Evolutionary conservation across 2,113 vertebrate genomes (phyloP), one percentile per base, ranked within the genome.

Genomic region (Prietella phreatophila): DNA sequence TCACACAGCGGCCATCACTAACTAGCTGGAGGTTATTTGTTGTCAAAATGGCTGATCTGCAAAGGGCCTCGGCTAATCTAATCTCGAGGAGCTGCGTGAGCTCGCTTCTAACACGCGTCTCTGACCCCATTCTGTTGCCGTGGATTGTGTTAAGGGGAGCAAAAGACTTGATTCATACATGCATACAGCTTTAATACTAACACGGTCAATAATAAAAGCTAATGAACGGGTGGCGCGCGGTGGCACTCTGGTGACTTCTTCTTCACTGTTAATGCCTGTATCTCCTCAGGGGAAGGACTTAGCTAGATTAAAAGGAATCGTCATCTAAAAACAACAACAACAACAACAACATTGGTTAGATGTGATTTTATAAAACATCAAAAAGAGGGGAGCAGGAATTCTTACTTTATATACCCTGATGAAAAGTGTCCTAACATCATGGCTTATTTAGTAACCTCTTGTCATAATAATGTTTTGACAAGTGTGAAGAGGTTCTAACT

Each of bases 101-200:
- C 88, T 88, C 71, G 82, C 85, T 88, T 85, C 87, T 91, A 92
- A 90, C 92, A 73, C 85, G 85, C 81, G 88, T 88, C 86, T 83
- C 87, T 92, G 92, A 93, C 92, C 92, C 88, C 92, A 92, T 93
- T 93, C 92, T 92, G 92, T 92, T 92, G 81, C 19, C 71, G 83
- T 80, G 85, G 86, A 91, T 93, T 88, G 88, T 60, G 86, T 83
- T 86, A 63, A 83, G 80, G 83, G 83, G 85, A 65, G 84, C 76
- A 61, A 78, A 82, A 85, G 87, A 61, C 73, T 61, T 81, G 86
- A 82, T 86, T 90, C 65, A 83, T 85, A 61, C 22, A 27, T 30
- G 33, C 87, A 84, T 76, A 36, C 86, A 73, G 85, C 60, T 76
- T 84, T 92, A 91, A 92, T 92, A 91, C 88, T 85, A 58, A 60